Evolutionary conservation across 2,113 vertebrate species (phyloP).

Genomic region (Hippolais icterina): DNA sequence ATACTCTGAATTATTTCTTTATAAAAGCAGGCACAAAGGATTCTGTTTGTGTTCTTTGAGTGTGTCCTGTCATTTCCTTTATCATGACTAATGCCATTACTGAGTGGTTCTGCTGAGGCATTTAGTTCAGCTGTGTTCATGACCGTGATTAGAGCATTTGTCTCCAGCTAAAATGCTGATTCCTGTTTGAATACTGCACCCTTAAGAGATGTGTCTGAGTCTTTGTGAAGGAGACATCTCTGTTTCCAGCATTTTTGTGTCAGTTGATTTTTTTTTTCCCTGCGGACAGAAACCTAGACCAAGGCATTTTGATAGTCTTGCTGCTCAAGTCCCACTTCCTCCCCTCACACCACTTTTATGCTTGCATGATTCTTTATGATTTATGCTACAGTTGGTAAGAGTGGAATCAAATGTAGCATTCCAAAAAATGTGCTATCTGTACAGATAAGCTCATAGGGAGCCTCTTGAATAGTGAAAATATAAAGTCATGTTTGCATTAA

Average conservation of each 20-base stretch:
- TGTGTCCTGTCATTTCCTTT: conserved; percentile 32
- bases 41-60: conserved; percentile 33
- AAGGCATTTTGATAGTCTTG: rapidly evolving
- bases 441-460: neutral
- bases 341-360: neutral
- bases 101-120: conserved; percentile 44
- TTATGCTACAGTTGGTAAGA: neutral
- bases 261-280: neutral
- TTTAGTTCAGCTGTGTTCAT: conserved; percentile 24
- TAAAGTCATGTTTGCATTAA: neutral
- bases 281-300: neutral
- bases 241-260: neutral
- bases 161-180: conserved; percentile 55
- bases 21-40: conserved; percentile 5
- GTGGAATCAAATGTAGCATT: neutral
- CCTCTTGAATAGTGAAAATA: neutral
- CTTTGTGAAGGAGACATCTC: neutral
- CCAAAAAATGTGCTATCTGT: neutral
- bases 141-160: conserved; percentile 21
- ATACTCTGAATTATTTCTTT: neutral
- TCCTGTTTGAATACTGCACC: neutral
- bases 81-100: conserved; percentile 36
- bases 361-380: neutral
- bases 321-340: neutral
- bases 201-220: neutral